phyloP scores from a whole-genome alignment of 2,797 vertebrate genomes.

The Poecilia velifera region DNA sequence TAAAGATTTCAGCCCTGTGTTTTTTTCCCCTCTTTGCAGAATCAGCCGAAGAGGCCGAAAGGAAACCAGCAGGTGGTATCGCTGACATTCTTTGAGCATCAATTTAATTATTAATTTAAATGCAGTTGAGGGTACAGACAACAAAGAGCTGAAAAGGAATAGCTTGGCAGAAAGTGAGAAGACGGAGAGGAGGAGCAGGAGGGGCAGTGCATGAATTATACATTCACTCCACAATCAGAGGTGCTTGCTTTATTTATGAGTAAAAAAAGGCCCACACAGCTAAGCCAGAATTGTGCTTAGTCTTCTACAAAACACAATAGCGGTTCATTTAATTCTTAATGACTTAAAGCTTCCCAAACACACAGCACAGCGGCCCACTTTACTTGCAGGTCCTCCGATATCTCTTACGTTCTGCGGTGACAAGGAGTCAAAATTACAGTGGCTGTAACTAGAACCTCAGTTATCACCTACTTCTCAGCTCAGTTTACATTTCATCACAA shows the following conservation, averaged over 20 bases:
- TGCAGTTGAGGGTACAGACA: constrained; percentile 73
- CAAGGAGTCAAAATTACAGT: constrained; percentile 54
- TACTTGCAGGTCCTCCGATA: constrained; percentile 37
- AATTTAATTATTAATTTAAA: constrained; percentile 84
- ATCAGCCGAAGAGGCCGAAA: constrained; percentile 35
- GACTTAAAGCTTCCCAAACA: constrained; percentile 67
- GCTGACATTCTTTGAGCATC: constrained; percentile 68
- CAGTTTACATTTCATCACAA: constrained; percentile 72
- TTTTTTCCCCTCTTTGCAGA: constrained; percentile 44
- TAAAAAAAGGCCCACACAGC: constrained; percentile 65
- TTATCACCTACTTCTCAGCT: constrained; percentile 67
- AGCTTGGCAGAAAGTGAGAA: constrained; percentile 76
- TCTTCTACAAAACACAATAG: constrained; percentile 72
- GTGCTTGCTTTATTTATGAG: constrained; percentile 84
- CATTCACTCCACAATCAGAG: constrained; percentile 80
- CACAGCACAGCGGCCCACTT: constrained; percentile 29
- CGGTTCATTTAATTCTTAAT: constrained; percentile 75
- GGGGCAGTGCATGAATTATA: constrained; percentile 82
- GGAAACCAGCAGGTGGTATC: constrained; percentile 73
- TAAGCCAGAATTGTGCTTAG: constrained; percentile 70
- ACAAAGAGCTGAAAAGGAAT: constrained; percentile 78
- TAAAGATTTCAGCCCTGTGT: constrained; percentile 28
- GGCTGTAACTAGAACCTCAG: constrained; percentile 64
- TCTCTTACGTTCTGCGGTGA: constrained; percentile 47
- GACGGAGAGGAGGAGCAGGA: constrained; percentile 67